Conservation (phyloP, 2,113 vertebrate species). For the Rattus rattus region DNA sequence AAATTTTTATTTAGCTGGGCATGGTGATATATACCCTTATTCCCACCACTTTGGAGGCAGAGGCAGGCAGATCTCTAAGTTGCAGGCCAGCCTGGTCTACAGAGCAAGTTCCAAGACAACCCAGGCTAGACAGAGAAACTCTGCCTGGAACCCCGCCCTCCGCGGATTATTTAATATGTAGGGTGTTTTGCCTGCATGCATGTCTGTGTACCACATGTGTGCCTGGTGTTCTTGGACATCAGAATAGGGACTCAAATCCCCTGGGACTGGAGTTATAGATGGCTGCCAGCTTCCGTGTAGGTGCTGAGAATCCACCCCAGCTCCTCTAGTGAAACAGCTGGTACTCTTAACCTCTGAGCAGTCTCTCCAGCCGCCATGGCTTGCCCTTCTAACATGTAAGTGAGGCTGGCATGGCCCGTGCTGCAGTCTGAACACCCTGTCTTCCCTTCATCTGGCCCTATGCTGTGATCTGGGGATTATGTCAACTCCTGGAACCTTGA, state of each 20-base stretch:
- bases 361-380: neutral
- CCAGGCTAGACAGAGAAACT: neutral
- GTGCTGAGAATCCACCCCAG: neutral
- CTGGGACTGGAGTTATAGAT: neutral
- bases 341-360: neutral
- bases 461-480: fast-evolving
- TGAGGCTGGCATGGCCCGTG: fast-evolving
- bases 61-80: neutral
- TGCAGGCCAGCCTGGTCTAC: neutral
- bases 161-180: neutral
- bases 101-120: neutral
- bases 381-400: neutral
- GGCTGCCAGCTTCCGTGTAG: neutral
- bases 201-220: neutral
- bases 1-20: neutral
- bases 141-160: neutral
- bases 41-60: neutral
- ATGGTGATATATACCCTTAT: neutral
- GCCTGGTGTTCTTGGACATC: neutral
- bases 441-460: neutral
- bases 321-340: neutral
- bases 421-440: neutral
- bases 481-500: neutral
- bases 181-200: neutral
- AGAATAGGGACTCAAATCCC: neutral